Conservation (phyloP, 2,888 invertebrate genomes). For the Drosophila peninsularis region DNA sequence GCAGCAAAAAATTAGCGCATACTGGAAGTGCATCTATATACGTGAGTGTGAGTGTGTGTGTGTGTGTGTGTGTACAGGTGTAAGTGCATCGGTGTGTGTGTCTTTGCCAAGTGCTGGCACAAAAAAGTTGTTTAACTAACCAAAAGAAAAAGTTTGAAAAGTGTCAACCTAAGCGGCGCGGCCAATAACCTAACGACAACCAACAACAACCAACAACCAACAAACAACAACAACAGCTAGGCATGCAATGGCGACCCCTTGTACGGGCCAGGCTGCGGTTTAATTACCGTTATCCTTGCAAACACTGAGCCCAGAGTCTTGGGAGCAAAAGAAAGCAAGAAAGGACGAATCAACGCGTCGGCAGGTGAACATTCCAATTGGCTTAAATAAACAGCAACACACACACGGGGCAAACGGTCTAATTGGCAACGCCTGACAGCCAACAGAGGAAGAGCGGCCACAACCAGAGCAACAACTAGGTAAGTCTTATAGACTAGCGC, state of each 20-base stretch:
- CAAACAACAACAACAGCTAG: conserved; percentile 11
- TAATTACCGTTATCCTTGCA: conserved; percentile 76
- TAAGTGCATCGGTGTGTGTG: conserved; percentile 23
- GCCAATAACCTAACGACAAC: conserved; percentile 69
- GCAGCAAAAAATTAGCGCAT: conserved; percentile 76
- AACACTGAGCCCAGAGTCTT: conserved; percentile 32
- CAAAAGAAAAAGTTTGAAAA: conserved; percentile 76
- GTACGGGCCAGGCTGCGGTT: conserved; percentile 59
- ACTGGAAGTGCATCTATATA: conserved; percentile 63
- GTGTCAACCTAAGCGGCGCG: conserved; percentile 72
- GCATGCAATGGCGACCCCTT: conserved; percentile 73
- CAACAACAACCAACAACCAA: conserved; percentile 22
- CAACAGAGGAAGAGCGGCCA: not conserved
- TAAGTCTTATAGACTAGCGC: conserved; percentile 38
- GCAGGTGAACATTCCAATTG: conserved; percentile 70
- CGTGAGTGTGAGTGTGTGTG: conserved; percentile 19
- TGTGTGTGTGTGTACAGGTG: conserved; percentile 14
- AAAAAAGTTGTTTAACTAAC: conserved; percentile 71
- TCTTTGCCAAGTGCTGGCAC: conserved; percentile 35
- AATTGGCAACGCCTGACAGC: conserved; percentile 54
- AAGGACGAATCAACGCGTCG: conserved; percentile 41
- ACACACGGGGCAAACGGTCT: conserved; percentile 30
- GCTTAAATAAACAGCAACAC: conserved; percentile 29
- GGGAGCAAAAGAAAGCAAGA: conserved; percentile 21
- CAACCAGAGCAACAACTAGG: conserved; percentile 48